Evolutionary conservation across 2,113 vertebrate species (phyloP), one percentile per base, ranked within the genome.

Genomic region (Bungarus multicinctus): DNA sequence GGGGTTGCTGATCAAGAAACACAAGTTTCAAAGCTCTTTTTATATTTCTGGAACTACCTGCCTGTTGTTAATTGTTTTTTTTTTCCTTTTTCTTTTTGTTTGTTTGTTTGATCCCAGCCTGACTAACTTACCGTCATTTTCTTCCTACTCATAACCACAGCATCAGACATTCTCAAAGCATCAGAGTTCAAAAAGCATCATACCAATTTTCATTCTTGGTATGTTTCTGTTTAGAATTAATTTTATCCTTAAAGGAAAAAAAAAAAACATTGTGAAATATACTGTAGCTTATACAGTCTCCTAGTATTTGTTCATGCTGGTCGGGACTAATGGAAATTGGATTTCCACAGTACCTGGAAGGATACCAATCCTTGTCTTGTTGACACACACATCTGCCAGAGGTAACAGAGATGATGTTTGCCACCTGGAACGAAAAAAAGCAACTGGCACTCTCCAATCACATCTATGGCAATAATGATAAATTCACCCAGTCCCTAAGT

Each of bases 181-280:
- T 52, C 43, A 25, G 87, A 0, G 1, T 5, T 1, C 57, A 8
- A 20, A 20, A 52, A 12, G 45, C 1, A 54, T 25, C 45, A 1
- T 27, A 2, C 8, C 9, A 0, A 6, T 30, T 57, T 3, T 1
- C 27, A 52, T 52, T 2, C 25, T 16, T 30, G 0, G 16, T 45
- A 55, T 58, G 58, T 74, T 95, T 95, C 85, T 90, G 20, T 53
- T 53, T 5, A 86, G 54, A 47, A 89, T 81, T 27, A 55, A 34
- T 58, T 91, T 43, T 89, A 92, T 11, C 88, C 85, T 90, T 85
- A 88, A 92, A 54, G 18, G 0, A 43, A 10, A 14, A 64, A 69
- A 69, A 16, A 69, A n/a, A 0, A 47, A 47, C 6, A 47, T 39
- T 0, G 27, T 60, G 7, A 57, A 91, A 34, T 20, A 16, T 39